A percentile compares a stretch with the other conserved stretches of the same genome.
These are phyloP conservation scores for Brachionus rubens DNA, from an alignment of 1,140 invertebrate genomes.

Conservation along the genomic window DNA sequence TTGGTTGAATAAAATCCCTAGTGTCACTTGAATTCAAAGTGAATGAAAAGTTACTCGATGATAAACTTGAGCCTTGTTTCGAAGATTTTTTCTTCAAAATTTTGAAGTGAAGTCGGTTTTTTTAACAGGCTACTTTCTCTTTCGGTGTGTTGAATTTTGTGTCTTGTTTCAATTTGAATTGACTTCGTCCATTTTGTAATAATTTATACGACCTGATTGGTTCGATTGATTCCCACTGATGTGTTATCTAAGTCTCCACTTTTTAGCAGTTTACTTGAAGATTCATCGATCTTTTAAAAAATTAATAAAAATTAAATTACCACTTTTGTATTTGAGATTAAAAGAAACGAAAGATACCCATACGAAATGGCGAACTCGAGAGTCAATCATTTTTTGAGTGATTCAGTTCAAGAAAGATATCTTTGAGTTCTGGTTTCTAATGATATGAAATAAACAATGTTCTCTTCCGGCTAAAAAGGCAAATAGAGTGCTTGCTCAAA, in stretches of 20 bases:
- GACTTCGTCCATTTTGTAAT: not conserved
- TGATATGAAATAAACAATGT: too few species aligned
- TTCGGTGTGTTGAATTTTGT: not conserved
- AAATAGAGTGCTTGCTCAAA: too few species aligned
- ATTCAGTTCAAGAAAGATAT: too few species aligned
- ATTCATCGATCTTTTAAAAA: slow-evolving; percentile 30
- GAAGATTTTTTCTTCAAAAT: slow-evolving; percentile 31
- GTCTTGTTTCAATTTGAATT: not conserved
- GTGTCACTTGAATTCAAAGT: slow-evolving; percentile 33
- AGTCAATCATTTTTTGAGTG: too few species aligned
- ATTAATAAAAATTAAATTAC: not conserved
- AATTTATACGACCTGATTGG: not conserved
- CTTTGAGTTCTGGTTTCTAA: too few species aligned
- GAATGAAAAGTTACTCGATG: slow-evolving; percentile 30
- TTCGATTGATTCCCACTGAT: not conserved
- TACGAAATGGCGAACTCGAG: too few species aligned
- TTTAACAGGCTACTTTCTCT: not conserved
- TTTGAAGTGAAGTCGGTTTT: not conserved
- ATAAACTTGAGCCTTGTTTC: slow-evolving; percentile 2
- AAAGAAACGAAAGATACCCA: too few species aligned
- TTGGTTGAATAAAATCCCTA: slow-evolving; percentile 23
- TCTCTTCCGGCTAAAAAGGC: too few species aligned
- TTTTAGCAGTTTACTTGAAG: not conserved
- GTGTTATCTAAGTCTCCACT: not conserved
- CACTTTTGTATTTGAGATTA: not conserved